phyloP scores from a whole-genome alignment of 2,113 vertebrate species.

The Bubalus kerabau region DNA sequence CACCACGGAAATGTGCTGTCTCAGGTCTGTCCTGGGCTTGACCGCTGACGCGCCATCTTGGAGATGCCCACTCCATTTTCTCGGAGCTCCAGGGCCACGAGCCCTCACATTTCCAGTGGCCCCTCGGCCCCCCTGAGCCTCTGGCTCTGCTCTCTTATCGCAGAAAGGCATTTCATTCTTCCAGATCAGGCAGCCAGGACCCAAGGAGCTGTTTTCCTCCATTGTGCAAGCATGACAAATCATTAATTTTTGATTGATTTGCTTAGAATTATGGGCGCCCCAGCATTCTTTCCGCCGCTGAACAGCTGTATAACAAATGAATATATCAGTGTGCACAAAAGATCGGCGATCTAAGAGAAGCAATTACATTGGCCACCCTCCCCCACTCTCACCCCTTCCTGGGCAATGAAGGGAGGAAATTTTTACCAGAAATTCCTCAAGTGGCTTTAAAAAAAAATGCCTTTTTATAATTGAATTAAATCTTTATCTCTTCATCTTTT shows the following conservation, averaged over 20 bases:
- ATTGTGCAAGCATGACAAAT: constrained; percentile 85
- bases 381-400: constrained; percentile 76
- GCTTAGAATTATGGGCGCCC: constrained; percentile 84
- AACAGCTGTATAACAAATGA: constrained; percentile 87
- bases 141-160: constrained; percentile 9
- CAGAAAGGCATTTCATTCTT: constrained; percentile 68
- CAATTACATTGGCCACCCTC: constrained; percentile 81
- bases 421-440: constrained; percentile 83
- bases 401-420: constrained; percentile 75
- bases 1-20: background rate
- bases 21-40: background rate
- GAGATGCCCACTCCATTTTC: background rate
- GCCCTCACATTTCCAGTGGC: background rate
- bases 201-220: constrained; percentile 73
- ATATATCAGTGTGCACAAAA: constrained; percentile 83
- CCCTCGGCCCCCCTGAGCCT: background rate
- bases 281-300: constrained; percentile 81
- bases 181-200: constrained; percentile 71
- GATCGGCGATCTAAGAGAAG: constrained; percentile 82
- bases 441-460: constrained; percentile 72
- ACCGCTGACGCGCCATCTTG: constrained; percentile 33
- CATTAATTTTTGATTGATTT: constrained; percentile 86
- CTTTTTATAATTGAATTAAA: constrained; percentile 76
- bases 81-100: background rate
- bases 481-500: constrained; percentile 76